Percentiles rank a stretch among this genome's conserved stretches.
These are phyloP conservation scores for Lithodes maja DNA, from an alignment of 2,888 invertebrate species.

Conservation along the genomic window DNA sequence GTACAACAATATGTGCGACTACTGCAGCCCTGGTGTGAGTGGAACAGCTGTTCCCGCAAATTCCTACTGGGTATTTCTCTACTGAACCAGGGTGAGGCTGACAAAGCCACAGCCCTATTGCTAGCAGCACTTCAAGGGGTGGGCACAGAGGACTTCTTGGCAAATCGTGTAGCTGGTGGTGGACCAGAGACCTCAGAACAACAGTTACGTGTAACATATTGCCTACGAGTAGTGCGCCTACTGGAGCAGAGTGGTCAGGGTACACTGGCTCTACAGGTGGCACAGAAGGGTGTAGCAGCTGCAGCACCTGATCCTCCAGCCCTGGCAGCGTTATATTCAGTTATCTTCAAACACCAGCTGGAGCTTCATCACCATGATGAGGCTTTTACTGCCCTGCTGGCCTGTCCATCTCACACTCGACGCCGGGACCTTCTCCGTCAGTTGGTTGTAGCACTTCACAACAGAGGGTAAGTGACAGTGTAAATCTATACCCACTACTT, in stretches of 20 bases:
- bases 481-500: too few species aligned
- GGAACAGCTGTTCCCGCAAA: constrained; percentile 83
- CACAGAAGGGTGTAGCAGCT: constrained; percentile 84
- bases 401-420: constrained; percentile 82
- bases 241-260: constrained; percentile 89
- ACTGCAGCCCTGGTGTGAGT: constrained; percentile 86
- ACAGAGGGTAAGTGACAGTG: constrained; percentile 77
- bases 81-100: constrained; percentile 81
- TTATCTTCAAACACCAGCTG: constrained; percentile 85
- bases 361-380: constrained; percentile 83
- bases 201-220: constrained; percentile 57
- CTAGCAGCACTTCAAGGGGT: constrained; percentile 85
- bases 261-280: constrained; percentile 86
- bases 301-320: constrained; percentile 82
- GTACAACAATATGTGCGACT: constrained; percentile 84
- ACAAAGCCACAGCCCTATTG: constrained; percentile 88
- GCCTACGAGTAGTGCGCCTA: constrained; percentile 84
- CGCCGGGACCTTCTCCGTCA: constrained; percentile 85
- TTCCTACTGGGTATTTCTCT: constrained; percentile 76
- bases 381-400: constrained; percentile 83
- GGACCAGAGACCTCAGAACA: constrained; percentile 53
- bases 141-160: constrained; percentile 84
- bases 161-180: constrained; percentile 71
- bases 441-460: constrained; percentile 83
- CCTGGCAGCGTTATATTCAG: constrained; percentile 84